Evolutionary conservation across 64 coral and sea anemone species (phyloP).

Genomic region (Dendrophyllia cribrosa): DNA sequence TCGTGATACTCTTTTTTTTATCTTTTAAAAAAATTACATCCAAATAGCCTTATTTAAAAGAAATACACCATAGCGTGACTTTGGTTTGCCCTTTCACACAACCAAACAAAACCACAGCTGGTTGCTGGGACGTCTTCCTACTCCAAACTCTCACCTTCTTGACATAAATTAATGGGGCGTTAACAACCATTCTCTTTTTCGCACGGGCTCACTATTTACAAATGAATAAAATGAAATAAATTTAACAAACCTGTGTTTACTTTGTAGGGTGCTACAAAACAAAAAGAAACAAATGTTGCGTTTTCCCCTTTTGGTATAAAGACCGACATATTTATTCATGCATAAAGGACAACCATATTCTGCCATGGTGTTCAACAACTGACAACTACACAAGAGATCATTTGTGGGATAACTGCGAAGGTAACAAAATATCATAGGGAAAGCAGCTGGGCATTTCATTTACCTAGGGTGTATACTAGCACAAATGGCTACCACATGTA

Average conservation of each 20-base stretch:
- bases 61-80: too few species aligned
- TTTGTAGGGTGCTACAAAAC: conserved; percentile 54
- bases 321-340: not conserved
- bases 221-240: too few species aligned
- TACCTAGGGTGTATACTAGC: not conserved
- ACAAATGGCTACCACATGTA: not conserved
- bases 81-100: too few species aligned
- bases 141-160: too few species aligned
- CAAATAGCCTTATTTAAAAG: too few species aligned
- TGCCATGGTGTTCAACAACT: conserved; percentile 66
- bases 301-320: conserved; percentile 44
- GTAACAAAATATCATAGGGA: not conserved
- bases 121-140: too few species aligned
- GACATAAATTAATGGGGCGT: too few species aligned
- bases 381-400: conserved; percentile 30
- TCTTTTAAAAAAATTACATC: too few species aligned
- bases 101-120: too few species aligned
- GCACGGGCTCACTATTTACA: too few species aligned
- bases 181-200: too few species aligned
- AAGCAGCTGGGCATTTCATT: not conserved
- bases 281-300: conserved; percentile 46
- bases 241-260: not conserved
- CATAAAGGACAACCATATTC: not conserved
- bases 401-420: conserved; percentile 55
- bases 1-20: too few species aligned